Evolutionary conservation across 2,113 vertebrate species (phyloP).

Genomic region (Patagioenas fasciata): DNA sequence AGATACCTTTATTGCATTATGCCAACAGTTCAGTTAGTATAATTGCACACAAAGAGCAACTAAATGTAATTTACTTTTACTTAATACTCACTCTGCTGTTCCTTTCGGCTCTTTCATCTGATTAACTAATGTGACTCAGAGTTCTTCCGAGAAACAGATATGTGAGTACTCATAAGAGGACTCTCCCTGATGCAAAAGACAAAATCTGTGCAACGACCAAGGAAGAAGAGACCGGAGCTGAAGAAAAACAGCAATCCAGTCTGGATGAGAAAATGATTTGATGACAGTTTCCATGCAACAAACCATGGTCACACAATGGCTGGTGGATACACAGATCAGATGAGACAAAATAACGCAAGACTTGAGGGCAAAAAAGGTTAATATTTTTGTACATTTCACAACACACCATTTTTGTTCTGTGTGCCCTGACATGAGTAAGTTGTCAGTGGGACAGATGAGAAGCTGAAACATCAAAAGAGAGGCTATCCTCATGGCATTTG

Average conservation of each 20-base stretch:
- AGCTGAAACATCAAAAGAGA: not conserved
- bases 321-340: not conserved
- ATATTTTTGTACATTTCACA: not conserved
- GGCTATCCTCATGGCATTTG: constrained; percentile 2
- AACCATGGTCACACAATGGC: not conserved
- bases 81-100: constrained; percentile 69
- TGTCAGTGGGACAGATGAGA: not conserved
- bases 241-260: not conserved
- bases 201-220: not conserved
- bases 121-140: constrained; percentile 74
- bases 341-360: not conserved
- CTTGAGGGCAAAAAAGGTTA: not conserved
- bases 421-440: not conserved
- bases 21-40: constrained; percentile 73
- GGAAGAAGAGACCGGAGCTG: not conserved
- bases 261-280: not conserved
- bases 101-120: constrained; percentile 76
- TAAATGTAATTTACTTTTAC: constrained; percentile 76
- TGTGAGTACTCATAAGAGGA: not conserved
- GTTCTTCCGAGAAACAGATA: constrained; percentile 68
- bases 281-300: not conserved
- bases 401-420: not conserved
- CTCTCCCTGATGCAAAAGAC: not conserved
- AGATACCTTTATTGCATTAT: constrained; percentile 69
- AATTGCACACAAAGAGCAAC: constrained; percentile 77